phyloP scores from a whole-genome alignment of 2,888 invertebrate genomes.

The Napeogenes sylphis region DNA sequence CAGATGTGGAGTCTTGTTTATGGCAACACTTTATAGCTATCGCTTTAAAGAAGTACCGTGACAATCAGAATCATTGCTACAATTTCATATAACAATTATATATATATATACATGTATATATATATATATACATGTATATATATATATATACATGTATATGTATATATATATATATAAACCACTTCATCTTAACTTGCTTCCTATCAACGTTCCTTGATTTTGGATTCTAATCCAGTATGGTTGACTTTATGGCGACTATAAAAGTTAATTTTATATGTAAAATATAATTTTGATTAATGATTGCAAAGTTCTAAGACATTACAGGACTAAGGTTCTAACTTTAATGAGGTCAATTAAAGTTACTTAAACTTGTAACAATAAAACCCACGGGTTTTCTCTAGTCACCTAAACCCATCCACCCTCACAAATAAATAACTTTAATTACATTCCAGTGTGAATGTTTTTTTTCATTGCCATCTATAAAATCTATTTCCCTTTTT shows the following conservation, averaged over 20 bases:
- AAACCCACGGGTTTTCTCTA: background rate
- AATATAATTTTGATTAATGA: too few relatives aligned
- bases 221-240: background rate
- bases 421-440: constrained; percentile 4
- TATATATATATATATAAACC: background rate
- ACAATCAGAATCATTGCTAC: constrained; percentile 26
- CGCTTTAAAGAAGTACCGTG: constrained; percentile 30
- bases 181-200: too few relatives aligned
- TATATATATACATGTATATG: too few relatives aligned
- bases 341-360: constrained; percentile 3
- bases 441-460: constrained; percentile 6
- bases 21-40: constrained; percentile 29
- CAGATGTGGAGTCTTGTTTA: constrained; percentile 31
- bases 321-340: constrained; percentile 1
- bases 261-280: too few relatives aligned
- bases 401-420: background rate
- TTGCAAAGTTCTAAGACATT: background rate
- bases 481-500: constrained; percentile 38
- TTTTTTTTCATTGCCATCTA: constrained; percentile 34
- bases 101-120: background rate
- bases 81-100: background rate
- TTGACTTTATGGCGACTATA: background rate
- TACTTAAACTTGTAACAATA: background rate
- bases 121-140: background rate
- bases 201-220: too few relatives aligned